These are phyloP conservation scores for Cydia splendana DNA, from an alignment of 1,140 invertebrate species.

Conservation along the genomic window DNA sequence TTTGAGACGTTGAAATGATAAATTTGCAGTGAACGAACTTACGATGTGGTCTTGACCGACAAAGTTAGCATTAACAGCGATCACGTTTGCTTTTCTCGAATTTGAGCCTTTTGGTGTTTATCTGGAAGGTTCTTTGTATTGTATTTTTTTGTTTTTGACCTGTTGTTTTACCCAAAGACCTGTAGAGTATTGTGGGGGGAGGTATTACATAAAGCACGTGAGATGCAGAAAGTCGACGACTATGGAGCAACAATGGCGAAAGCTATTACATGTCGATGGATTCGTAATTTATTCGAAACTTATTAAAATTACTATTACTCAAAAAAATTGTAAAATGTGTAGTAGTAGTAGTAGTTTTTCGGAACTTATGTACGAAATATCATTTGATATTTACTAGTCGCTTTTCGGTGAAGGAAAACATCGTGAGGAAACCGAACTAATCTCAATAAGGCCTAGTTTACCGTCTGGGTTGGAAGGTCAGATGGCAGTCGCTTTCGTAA, in stretches of 20 bases:
- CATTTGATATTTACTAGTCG: too few species aligned
- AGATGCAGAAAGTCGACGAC: slow-evolving; percentile 53
- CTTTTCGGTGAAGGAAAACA: too few species aligned
- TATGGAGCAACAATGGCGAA: slow-evolving; percentile 60
- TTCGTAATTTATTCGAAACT: slow-evolving; percentile 32
- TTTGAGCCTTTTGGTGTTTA: slow-evolving; percentile 13
- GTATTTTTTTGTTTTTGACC: slow-evolving; percentile 14
- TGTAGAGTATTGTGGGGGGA: slow-evolving; percentile 44
- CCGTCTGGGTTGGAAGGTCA: too few species aligned
- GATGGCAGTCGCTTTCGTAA: too few species aligned
- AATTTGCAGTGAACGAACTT: slow-evolving; percentile 3
- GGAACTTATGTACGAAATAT: too few species aligned
- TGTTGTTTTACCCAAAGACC: slow-evolving; percentile 30
- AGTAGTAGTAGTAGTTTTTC: too few species aligned
- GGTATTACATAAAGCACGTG: slow-evolving; percentile 65
- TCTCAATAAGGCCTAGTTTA: too few species aligned
- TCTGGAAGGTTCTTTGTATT: neutral
- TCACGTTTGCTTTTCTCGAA: neutral
- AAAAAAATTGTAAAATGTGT: too few species aligned
- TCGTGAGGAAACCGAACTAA: too few species aligned
- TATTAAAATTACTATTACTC: neutral
- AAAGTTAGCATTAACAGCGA: slow-evolving; percentile 23
- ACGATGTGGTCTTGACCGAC: slow-evolving; percentile 32
- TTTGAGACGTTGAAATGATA: neutral
- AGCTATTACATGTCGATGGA: slow-evolving; percentile 51